phyloP scores from a whole-genome alignment of 2,113 vertebrate genomes.

The Corythaixoides concolor region DNA sequence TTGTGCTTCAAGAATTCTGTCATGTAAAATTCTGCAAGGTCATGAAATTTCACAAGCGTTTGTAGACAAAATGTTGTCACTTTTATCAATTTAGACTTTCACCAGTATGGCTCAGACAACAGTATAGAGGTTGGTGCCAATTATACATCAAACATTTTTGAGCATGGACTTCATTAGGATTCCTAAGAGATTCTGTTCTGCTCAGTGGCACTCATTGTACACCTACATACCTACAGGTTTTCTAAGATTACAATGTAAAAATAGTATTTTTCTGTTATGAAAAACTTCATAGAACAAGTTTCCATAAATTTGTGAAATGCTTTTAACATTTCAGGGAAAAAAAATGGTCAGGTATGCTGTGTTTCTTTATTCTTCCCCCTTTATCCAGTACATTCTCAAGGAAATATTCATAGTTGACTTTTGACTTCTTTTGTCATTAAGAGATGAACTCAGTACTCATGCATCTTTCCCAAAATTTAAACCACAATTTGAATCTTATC shows the following conservation, averaged over 20 bases:
- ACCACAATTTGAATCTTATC: not conserved
- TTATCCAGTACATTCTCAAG: not conserved
- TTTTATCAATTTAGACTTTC: not conserved
- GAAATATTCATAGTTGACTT: not conserved
- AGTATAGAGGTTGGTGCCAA: not conserved
- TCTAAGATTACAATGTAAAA: not conserved
- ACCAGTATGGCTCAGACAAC: not conserved
- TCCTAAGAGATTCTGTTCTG: not conserved
- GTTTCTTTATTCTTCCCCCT: not conserved
- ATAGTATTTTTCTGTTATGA: not conserved
- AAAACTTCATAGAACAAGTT: not conserved
- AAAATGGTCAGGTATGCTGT: no score
- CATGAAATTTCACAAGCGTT: not conserved
- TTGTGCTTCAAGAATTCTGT: not conserved
- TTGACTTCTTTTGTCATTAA: not conserved
- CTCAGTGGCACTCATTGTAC: not conserved
- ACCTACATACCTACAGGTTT: not conserved
- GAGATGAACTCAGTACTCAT: rapidly evolving
- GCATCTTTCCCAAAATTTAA: not conserved
- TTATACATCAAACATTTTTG: not conserved
- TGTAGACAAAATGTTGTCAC: not conserved
- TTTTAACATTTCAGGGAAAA: not conserved
- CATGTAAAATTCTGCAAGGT: not conserved
- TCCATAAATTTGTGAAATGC: not conserved
- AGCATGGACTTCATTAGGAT: not conserved